These are phyloP conservation scores for Corythaixoides concolor DNA, from an alignment of 2,113 vertebrate species.

Conservation along the genomic window DNA sequence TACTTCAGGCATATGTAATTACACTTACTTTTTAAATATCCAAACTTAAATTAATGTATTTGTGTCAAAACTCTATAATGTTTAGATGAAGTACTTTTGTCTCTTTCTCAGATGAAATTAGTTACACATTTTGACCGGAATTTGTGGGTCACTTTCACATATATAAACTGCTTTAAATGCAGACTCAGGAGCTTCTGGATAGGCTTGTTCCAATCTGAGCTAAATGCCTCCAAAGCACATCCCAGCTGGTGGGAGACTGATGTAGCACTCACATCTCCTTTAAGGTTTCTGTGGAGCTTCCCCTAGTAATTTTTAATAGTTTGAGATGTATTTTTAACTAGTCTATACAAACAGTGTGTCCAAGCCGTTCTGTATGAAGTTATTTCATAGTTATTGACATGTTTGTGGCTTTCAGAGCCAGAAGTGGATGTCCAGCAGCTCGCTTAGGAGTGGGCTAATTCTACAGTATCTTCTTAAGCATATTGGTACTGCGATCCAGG, in stretches of 20 bases:
- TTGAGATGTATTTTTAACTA: background rate
- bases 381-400: background rate
- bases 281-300: background rate
- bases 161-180: background rate
- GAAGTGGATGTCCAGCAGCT: background rate
- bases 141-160: background rate
- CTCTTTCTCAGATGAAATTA: background rate
- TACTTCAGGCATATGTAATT: background rate
- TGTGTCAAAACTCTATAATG: background rate
- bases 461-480: background rate
- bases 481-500: background rate
- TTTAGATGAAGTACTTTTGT: background rate
- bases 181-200: background rate
- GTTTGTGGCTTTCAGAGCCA: background rate
- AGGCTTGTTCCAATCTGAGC: background rate
- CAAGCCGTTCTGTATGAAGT: background rate
- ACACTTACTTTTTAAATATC: too few relatives aligned
- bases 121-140: background rate
- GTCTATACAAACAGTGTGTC: background rate
- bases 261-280: background rate
- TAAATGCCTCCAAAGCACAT: background rate
- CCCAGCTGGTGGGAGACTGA: background rate
- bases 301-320: background rate
- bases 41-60: too few relatives aligned
- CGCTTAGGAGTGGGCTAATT: background rate